Evolutionary conservation across 2,113 vertebrate species (phyloP).

Genomic region (Orycteropus afer): DNA sequence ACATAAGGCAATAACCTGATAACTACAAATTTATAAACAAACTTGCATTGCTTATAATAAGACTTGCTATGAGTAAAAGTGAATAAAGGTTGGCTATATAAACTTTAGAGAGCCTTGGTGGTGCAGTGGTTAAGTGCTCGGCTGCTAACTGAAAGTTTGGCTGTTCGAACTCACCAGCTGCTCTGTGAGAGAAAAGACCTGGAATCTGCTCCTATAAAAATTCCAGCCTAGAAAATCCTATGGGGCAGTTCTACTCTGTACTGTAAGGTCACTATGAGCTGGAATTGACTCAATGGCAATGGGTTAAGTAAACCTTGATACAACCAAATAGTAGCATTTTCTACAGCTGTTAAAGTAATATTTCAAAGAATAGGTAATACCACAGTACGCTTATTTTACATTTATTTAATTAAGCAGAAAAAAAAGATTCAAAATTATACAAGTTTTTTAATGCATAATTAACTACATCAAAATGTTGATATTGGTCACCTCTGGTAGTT

Average conservation of each 20-base stretch:
- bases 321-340: not conserved
- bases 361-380: not conserved
- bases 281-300: too few relatives aligned
- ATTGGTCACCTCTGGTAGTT: not conserved
- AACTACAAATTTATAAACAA: conserved; percentile 17
- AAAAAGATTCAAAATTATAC: conserved; percentile 16
- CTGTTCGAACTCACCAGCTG: too few relatives aligned
- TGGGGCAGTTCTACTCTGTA: too few relatives aligned
- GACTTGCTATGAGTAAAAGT: not conserved
- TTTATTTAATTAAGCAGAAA: not conserved
- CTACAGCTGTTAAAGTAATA: conserved; percentile 1
- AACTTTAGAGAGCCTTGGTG: too few relatives aligned
- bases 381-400: not conserved
- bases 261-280: too few relatives aligned
- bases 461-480: not conserved
- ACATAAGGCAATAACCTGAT: not conserved
- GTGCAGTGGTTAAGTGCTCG: too few relatives aligned
- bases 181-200: too few relatives aligned
- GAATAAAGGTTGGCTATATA: not conserved
- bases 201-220: too few relatives aligned
- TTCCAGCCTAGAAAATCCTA: too few relatives aligned
- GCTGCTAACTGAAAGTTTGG: too few relatives aligned
- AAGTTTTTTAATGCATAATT: not conserved
- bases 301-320: not conserved
- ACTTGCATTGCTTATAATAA: not conserved